A percentile compares a stretch with the other conserved stretches of the same genome.
Conservation (phyloP, 2,113 vertebrate genomes). For the Eublepharis macularius region DNA sequence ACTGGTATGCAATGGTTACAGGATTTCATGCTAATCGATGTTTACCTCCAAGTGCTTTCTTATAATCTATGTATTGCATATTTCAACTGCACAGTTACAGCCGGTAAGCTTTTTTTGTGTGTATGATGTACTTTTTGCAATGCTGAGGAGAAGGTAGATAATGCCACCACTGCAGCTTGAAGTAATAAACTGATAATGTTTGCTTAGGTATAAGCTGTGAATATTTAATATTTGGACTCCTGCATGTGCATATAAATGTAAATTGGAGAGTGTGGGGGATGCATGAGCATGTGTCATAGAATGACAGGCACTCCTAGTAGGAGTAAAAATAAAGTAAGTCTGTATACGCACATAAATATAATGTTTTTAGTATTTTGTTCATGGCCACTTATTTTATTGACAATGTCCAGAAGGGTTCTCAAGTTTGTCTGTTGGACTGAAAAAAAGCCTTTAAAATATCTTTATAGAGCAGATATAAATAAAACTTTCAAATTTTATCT, state of each 20-base stretch:
- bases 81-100: background rate
- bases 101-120: background rate
- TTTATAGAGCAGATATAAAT: no score
- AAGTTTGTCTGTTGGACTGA: background rate
- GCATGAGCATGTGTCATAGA: background rate
- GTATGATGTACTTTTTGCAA: background rate
- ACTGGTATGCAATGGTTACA: background rate
- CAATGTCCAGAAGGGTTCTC: background rate
- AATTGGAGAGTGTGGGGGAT: background rate
- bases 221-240: background rate
- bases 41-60: background rate
- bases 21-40: background rate
- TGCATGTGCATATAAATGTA: background rate
- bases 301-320: background rate
- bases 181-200: conserved; percentile 4
- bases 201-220: background rate
- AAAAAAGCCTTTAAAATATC: background rate
- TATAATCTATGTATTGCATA: background rate
- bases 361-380: background rate
- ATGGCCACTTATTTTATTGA: background rate
- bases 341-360: background rate
- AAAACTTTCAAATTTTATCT: no score
- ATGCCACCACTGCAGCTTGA: background rate
- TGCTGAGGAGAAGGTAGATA: background rate
- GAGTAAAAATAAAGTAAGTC: background rate